Base-by-base conservation (phyloP, 2,888 invertebrate species). In the Drosophila koepferae region DNA sequence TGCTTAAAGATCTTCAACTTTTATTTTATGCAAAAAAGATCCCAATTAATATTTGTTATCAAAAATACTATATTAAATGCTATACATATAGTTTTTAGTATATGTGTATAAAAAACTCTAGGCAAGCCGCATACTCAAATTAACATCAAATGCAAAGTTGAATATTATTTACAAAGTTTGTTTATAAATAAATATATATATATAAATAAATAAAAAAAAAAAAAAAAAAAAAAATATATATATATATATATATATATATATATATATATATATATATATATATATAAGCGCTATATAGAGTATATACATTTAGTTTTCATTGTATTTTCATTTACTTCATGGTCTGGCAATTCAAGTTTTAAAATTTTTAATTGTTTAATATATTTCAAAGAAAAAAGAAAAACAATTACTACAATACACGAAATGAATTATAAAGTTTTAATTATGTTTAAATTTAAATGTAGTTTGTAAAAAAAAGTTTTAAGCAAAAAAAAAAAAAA, bases 381-480 rank as follows among this genome's bases (percentile, higher is more conserved):
- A 58, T 80, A 18, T 73, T 84, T 46, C 59, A 51, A 51, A 3
- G 48, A 31, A 34, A 51, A 12, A n/a, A 48, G 16, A 31, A 49
- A n/a, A 76, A 56, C 61, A 72, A 77, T 44, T 81, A 63, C 72
- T 67, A 73, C 80, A 86, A 70, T 86, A 86, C 81, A 72, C 71
- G 70, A 81, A 84, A 84, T 83, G 71, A 86, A 85, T 75, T 75
- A 83, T 46, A 74, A 68, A 88, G 77, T 86, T 81, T 72, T 64
- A 80, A 80, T 84, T 85, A 85, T 89, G 89, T 85, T 89, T 80
- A 89, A 77, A 73, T 76, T 86, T 86, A 85, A 36, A 86, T 89
- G 89, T 85, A 85, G 85, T 85, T 72, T 89, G 85, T 85, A 85
- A 86, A 89, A 51, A 74, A 82, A 81, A 81, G 84, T 86, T 89